These are phyloP conservation scores for Mormyrus proboscirostris DNA, from an alignment of 2,797 vertebrate genomes.

Conservation along the genomic window DNA sequence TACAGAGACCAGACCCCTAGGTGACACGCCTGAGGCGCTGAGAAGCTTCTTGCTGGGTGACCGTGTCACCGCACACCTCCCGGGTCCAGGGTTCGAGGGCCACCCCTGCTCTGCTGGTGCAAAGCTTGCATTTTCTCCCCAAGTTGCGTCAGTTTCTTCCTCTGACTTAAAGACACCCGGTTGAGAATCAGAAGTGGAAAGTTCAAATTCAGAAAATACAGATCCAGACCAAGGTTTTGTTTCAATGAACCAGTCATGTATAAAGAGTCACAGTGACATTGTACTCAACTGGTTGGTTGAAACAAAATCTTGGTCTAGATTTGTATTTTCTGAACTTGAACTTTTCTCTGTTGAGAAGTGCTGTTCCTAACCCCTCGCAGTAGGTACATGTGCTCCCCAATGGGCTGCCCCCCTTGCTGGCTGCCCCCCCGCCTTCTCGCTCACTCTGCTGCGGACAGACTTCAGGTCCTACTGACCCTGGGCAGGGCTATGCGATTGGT, in stretches of 20 bases:
- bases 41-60: neutral
- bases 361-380: neutral
- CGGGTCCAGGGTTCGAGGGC: neutral
- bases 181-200: neutral
- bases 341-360: neutral
- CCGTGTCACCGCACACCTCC: neutral
- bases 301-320: neutral
- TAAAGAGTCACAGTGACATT: neutral
- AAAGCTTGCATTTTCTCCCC: neutral
- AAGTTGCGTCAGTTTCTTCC: neutral
- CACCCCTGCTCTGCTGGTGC: neutral
- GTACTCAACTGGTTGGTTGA: neutral
- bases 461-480: neutral
- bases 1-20: neutral
- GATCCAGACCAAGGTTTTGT: neutral
- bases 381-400: neutral
- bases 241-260: neutral
- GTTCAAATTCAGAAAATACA: neutral
- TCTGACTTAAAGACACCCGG: neutral
- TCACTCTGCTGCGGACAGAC: neutral
- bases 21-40: neutral
- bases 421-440: neutral
- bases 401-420: neutral
- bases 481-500: neutral
- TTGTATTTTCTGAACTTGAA: neutral